phyloP scores from a whole-genome alignment of 2,888 invertebrate genomes.

The Calameuta idolon region DNA sequence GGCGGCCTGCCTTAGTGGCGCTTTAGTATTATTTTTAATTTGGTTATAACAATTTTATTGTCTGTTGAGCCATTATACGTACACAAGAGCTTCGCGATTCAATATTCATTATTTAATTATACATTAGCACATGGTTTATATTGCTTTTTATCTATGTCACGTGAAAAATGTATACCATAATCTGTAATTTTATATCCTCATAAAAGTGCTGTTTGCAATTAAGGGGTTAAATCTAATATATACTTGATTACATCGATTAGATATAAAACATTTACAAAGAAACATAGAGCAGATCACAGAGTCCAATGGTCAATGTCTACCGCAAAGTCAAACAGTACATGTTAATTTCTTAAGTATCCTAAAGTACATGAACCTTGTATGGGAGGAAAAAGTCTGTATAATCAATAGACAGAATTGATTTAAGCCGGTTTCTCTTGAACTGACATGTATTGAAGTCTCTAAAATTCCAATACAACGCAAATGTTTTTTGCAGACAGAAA shows the following conservation, averaged over 20 bases:
- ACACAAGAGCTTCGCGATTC: background rate
- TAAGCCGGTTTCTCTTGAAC: background rate
- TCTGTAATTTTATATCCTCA: background rate
- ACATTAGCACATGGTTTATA: background rate
- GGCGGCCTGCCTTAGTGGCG: conserved; percentile 24
- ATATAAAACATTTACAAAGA: background rate
- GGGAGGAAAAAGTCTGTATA: background rate
- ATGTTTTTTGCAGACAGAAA: too few relatives aligned
- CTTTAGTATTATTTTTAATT: conserved; percentile 29
- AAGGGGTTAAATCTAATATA: background rate
- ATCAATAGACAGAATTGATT: background rate
- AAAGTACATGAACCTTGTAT: background rate
- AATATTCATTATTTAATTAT: background rate
- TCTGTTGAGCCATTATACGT: background rate
- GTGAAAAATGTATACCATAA: background rate
- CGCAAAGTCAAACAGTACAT: background rate
- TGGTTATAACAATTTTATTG: conserved; percentile 33
- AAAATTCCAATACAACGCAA: too few relatives aligned
- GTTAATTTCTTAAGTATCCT: background rate
- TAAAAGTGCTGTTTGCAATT: background rate
- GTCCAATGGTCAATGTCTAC: background rate
- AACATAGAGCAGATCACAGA: background rate
- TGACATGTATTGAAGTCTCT: background rate
- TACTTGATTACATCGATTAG: background rate
- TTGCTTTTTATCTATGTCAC: background rate